phyloP scores from a whole-genome alignment of 2,113 vertebrate species.

The Vanacampus margaritifer region DNA sequence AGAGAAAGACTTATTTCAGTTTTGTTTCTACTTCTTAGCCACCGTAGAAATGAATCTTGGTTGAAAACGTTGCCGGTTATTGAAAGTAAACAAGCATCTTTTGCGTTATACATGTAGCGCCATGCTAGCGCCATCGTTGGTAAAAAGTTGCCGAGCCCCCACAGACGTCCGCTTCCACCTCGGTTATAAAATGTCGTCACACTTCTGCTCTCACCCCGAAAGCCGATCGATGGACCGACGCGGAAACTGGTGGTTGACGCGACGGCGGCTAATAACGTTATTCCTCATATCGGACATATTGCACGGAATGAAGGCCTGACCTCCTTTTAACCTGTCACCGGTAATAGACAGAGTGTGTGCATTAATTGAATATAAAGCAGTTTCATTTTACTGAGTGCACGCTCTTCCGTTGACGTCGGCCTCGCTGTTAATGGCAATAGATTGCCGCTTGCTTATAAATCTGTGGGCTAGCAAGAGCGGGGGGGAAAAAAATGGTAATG shows the following conservation, averaged over 20 bases:
- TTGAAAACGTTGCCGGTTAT: too few species aligned
- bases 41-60: too few species aligned
- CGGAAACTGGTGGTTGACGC: constrained; percentile 43
- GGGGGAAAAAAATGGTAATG: too few species aligned
- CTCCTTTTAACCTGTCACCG: constrained; percentile 51
- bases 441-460: constrained; percentile 27
- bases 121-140: background rate
- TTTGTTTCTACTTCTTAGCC: too few species aligned
- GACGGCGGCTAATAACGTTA: constrained; percentile 61
- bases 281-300: constrained; percentile 55
- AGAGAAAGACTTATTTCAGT: too few species aligned
- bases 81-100: too few species aligned
- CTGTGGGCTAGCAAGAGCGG: background rate
- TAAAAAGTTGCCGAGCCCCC: background rate
- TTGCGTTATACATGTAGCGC: background rate
- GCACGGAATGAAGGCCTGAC: constrained; percentile 55
- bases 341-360: constrained; percentile 38
- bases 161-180: background rate
- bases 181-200: background rate
- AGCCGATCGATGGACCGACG: constrained; percentile 30
- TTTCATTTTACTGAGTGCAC: constrained; percentile 8
- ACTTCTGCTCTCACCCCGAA: constrained; percentile 20
- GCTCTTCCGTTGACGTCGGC: constrained; percentile 21
- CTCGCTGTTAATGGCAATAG: constrained; percentile 41
- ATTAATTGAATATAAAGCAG: constrained; percentile 60